Base-by-base conservation (phyloP, 2,888 invertebrate species). In the Eumacrocentrus americanus region DNA sequence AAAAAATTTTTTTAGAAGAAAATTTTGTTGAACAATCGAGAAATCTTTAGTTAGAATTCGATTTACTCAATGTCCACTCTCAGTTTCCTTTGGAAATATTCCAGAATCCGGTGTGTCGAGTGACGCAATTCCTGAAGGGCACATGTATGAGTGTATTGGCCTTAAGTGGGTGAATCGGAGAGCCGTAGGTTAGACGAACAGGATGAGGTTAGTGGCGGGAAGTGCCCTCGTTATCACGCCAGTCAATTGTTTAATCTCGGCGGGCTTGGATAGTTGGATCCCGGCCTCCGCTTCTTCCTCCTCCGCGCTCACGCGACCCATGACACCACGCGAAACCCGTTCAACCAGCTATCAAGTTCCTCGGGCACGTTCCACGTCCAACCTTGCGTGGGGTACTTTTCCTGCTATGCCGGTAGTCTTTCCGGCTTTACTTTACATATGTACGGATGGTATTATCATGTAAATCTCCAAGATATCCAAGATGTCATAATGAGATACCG, bases 181-280 rank as follows among this genome's bases (percentile, higher is more conserved):
- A 61, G 57, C 58, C 61, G 64, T 55, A 64, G 64, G 65, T 66
- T 46, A 63, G 64, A 53, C 50, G 63, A 37, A 67, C 72, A 72
- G 75, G 75, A 74, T 76, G 75, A 73, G 70, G 70, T 77, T 75
- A 76, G 72, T 70, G 73, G 72, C 77, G 77, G 77, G 78, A 78
- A 78, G 77, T 78, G 78, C 71, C 75, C 77, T 78, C 78, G 76
- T 78, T 78, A 78, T 77, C 74, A 73, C 78, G 71, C 77, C 75
- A 72, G 72, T 70, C 77, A 78, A 78, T 78, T 76, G 76, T 75
- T 78, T 78, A 78, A 78, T 77, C 76, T 74, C 72, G 64, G 68
- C 67, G 65, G 58, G 62, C 56, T 60, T 20, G 14, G 62, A 65
- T 63, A 61, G 55, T 60, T 20, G 14, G 62, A 65, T 63, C 66